Conservation (phyloP, 1,140 invertebrate species). For the Eumeta japonica region DNA sequence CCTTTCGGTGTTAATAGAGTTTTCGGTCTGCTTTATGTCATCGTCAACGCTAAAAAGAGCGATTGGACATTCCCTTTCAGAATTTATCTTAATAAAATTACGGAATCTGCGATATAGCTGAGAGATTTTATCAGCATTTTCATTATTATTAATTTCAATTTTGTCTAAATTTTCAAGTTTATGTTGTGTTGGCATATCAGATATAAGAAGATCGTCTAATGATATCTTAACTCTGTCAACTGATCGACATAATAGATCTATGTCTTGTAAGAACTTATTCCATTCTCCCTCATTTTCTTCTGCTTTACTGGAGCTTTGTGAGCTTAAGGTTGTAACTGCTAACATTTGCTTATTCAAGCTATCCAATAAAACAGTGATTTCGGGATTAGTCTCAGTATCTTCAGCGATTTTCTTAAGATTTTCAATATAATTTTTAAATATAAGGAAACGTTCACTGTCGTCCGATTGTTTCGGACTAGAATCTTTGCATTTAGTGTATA, state of each 20-base stretch:
- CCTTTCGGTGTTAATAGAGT: slow-evolving; percentile 66
- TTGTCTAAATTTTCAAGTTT: slow-evolving; percentile 68
- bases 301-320: slow-evolving; percentile 61
- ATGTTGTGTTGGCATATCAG: slow-evolving; percentile 59
- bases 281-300: slow-evolving; percentile 65
- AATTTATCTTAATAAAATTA: slow-evolving; percentile 28
- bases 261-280: slow-evolving; percentile 66
- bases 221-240: slow-evolving; percentile 58
- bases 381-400: slow-evolving; percentile 42
- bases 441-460: slow-evolving; percentile 30
- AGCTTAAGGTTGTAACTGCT: slow-evolving; percentile 62
- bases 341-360: slow-evolving; percentile 46
- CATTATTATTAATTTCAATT: slow-evolving; percentile 61
- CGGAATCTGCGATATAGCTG: slow-evolving; percentile 35
- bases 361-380: slow-evolving; percentile 46
- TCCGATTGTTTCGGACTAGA: slow-evolving; percentile 23
- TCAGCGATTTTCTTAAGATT: slow-evolving; percentile 40
- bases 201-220: slow-evolving; percentile 60
- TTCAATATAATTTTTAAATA: slow-evolving; percentile 32
- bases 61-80: slow-evolving; percentile 61
- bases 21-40: slow-evolving; percentile 66
- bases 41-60: slow-evolving; percentile 66
- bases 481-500: slow-evolving; percentile 55
- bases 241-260: slow-evolving; percentile 55
- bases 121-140: slow-evolving; percentile 27